Evolutionary conservation across 2,888 invertebrate species (phyloP).

Genomic region (Melanotus villosus): DNA sequence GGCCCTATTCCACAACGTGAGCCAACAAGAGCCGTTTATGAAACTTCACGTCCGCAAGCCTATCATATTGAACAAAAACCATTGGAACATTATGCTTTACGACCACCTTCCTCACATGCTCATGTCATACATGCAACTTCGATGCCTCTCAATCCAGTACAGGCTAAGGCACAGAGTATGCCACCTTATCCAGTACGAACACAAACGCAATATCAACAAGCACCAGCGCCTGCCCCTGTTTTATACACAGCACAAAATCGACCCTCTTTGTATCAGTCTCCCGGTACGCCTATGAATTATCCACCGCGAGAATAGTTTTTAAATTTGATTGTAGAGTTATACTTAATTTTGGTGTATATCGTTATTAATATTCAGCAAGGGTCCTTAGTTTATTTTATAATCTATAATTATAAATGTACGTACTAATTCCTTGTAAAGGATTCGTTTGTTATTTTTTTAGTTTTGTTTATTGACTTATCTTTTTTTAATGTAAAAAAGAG

Average conservation of each 20-base stretch:
- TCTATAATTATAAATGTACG: too few relatives aligned
- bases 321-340: not conserved
- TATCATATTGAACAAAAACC: conserved; percentile 66
- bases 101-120: conserved; percentile 67
- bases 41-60: conserved; percentile 60
- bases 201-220: conserved; percentile 69
- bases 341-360: not conserved
- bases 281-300: conserved; percentile 61
- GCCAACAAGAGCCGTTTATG: conserved; percentile 62
- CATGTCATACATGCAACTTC: conserved; percentile 73
- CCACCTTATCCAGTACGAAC: conserved; percentile 87
- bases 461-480: too few relatives aligned
- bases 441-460: too few relatives aligned
- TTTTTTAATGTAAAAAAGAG: too few relatives aligned
- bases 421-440: too few relatives aligned
- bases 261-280: conserved; percentile 65
- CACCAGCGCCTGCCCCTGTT: conserved; percentile 60
- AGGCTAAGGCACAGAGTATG: conserved; percentile 83
- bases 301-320: conserved; percentile 51
- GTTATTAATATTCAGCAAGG: too few relatives aligned
- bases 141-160: conserved; percentile 72
- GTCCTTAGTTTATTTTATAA: too few relatives aligned
- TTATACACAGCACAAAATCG: conserved; percentile 65
- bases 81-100: conserved; percentile 65
- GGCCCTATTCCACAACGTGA: conserved; percentile 60